Conservation (phyloP, 2,888 invertebrate species). For the Cactoblastis cactorum region DNA sequence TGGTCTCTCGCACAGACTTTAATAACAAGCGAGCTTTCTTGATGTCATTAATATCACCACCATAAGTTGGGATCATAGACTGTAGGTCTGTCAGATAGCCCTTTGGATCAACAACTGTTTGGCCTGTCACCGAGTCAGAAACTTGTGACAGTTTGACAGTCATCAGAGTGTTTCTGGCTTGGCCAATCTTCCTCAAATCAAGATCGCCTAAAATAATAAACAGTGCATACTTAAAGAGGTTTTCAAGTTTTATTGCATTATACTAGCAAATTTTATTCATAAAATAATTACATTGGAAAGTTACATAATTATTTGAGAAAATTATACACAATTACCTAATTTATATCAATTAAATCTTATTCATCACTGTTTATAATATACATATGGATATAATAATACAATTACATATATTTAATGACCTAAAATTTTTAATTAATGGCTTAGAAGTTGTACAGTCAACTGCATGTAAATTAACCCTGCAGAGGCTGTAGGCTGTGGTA, state of each 20-base stretch:
- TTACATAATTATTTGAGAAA: too few species aligned
- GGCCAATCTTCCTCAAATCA: constrained; percentile 98
- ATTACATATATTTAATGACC: too few species aligned
- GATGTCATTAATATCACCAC: constrained; percentile 98
- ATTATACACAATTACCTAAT: too few species aligned
- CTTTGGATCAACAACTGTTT: constrained; percentile 99
- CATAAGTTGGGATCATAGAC: constrained; percentile 99
- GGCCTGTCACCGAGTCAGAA: constrained; percentile 98
- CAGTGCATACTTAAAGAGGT: too few species aligned
- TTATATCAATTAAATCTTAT: too few species aligned
- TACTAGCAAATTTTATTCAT: too few species aligned
- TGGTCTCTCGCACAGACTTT: constrained; percentile 98
- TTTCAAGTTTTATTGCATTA: too few species aligned
- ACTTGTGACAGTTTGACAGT: constrained; percentile 98
- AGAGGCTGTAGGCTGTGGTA: too few species aligned
- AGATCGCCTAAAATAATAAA: constrained; percentile 82
- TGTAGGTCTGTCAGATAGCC: constrained; percentile 99
- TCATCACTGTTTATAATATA: too few species aligned
- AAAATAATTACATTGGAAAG: too few species aligned
- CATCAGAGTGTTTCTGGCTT: constrained; percentile 99
- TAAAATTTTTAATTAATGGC: too few species aligned
- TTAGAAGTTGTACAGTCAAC: neutral
- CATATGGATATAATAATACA: too few species aligned
- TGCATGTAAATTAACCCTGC: neutral
- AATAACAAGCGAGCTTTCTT: constrained; percentile 96